Base-by-base conservation (phyloP, 2,113 vertebrate species). In the Engraulis encrasicolus region DNA sequence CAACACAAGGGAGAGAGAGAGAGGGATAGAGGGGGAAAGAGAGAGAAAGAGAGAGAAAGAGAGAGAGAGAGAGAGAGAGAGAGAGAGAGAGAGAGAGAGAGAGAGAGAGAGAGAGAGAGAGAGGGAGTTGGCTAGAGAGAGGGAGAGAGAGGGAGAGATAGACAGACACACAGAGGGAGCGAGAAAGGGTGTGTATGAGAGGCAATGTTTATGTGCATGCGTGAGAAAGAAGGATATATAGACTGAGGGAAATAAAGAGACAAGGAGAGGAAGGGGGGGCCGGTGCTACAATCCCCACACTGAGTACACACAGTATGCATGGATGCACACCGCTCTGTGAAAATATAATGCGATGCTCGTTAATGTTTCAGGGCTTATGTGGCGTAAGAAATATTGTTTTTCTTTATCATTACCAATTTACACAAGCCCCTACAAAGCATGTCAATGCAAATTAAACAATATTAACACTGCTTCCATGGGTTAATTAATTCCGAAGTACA, bases 1-100 rank as follows among this genome's bases (percentile, higher is more conserved):
- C 40, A n/a, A 50, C 79, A 19, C 3, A 61, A 49, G 79, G 61
- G 27, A 37, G 80, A 45, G 81, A 50, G 45, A 50, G 82, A 50
- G 82, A n/a, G 81, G 3, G 81, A 4, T 52, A 45, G 40, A 9
- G 9, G 40, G 3, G 3, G 40, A 45, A 9, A 45, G 9, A 9
- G 9, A 9, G 40, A 45, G 40, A 9, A 45, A 9, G 9, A 9
- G 9, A 45, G 9, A 9, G 9, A 9, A 3, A 66, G 58, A 66
- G 58, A 31, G 23, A 27, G 58, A 15, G 20, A 66, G 7, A 31
- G 58, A 66, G 58, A 58, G 20, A 58, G 20, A 20, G 19, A 58
- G 20, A 23, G 54, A 58, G 5, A 58, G 19, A 6, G 20, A 20
- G 0, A 52, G 14, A 17, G 19, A 52, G 50, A 17, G 50, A 52